Base-by-base conservation (phyloP, 2,888 invertebrate genomes). In the Horisme vitalbata region DNA sequence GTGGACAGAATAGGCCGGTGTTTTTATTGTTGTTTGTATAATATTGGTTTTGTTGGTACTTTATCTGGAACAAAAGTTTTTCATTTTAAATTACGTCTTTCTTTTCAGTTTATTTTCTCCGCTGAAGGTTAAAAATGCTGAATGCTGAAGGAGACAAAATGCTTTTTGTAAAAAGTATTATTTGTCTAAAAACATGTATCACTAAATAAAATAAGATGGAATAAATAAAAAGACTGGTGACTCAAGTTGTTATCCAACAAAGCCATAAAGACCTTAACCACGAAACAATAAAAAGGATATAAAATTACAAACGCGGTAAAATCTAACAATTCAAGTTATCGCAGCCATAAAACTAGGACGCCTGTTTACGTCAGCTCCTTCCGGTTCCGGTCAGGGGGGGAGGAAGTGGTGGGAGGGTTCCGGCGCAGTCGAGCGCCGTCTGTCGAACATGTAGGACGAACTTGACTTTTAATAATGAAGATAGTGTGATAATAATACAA, bases 401-500 rank as follows among this genome's bases (percentile, higher is more conserved):
- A 45, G 55, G 55, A 55, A 43, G 47, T 57, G 47, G 56, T 43
- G 49, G 47, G 45, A 47, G 51, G 46, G 45, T 49, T 51, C 45
- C 32, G 47, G 44, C 43, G 56, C 67, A 71, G 67, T 71, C 62
- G 51, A 44, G 39, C 56, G 34, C 33, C 41, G 51, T 41, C 60
- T 49, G 61, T 59, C 61, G 35, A 52, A 45, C 59, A 63, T 61
- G 62, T 71, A 66, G 72, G 65, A 63, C 66, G 64, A 18, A 14
- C 13, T 28, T 14, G 8, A 14, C 3, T n/a, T 26, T 3, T 26
- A 11, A 26, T 26, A 3, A 23, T 18, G 5, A 5, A 5, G 18
- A 1, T 18, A n/a, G n/a, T n/a, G n/a, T n/a, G n/a, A n/a, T n/a
- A n/a, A n/a, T n/a, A n/a, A n/a, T n/a, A n/a, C n/a, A n/a, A n/a